Evolutionary conservation across 2,888 invertebrate genomes (phyloP), one percentile per base, ranked within the genome.

Genomic region (Dendrolimus houi): DNA sequence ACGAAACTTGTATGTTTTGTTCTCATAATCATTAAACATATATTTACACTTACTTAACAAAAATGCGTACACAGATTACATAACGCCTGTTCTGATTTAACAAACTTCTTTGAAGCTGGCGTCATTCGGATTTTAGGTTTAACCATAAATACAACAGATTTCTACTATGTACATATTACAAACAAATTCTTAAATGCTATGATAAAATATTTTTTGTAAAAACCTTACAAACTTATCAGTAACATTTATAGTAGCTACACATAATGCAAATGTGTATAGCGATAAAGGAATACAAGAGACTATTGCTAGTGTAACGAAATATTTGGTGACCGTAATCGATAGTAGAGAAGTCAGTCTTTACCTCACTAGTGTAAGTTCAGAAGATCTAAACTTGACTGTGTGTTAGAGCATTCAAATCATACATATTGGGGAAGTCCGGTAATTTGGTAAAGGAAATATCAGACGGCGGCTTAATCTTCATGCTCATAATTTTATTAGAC

Each of bases 291-390:
- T 65, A 67, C 71, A 63, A 54, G 56, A 58, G 59, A 40, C 54
- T 40, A 54, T 29, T 29, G 54, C 41, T 54, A 12, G n/a, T n/a
- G 29, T 54, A 12, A 9, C 54, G n/a, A 17, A 53, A 10, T 40
- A 54, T n/a, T 29, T 59, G 58, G 67, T 73, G 71, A 70, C 69
- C 47, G 47, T 47, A 10, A 47, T 47, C 47, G 68, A 64, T 77
- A 73, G 77, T 75, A 75, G 81, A 83, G 77, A 80, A 83, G 75
- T 90, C 89, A 90, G 89, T 89, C 89, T 90, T 88, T 86, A 81
- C 82, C 88, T 89, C 87, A 83, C 84, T 81, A 81, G 81, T 77
- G 74, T 76, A 79, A 70, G 70, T 66, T 71, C 65, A 69, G 68
- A 70, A 66, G 68, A 75, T 75, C 73, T 87, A 85, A 81, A 87